These are phyloP conservation scores for Lutraria rhynchaena DNA, from an alignment of 1,140 invertebrate genomes.

Conservation along the genomic window DNA sequence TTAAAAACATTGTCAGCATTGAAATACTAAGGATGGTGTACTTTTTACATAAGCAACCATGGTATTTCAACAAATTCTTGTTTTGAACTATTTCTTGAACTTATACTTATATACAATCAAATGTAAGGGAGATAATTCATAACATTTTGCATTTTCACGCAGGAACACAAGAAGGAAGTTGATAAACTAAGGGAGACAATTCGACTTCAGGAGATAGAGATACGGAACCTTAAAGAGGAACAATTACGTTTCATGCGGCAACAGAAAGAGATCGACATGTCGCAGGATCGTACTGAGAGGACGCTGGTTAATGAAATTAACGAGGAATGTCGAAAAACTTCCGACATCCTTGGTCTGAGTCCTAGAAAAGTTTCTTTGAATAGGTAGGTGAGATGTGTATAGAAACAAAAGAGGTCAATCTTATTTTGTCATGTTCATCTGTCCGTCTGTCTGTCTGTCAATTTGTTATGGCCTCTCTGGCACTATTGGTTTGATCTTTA, in stretches of 20 bases:
- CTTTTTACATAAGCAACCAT: no score
- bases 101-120: no score
- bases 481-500: no score
- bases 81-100: no score
- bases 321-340: slow-evolving; percentile 77
- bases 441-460: no score
- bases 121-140: neutral
- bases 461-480: no score
- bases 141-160: slow-evolving; percentile 32
- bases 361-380: slow-evolving; percentile 72
- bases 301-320: slow-evolving; percentile 78
- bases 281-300: slow-evolving; percentile 74
- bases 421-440: no score
- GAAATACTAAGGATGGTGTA: no score
- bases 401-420: no score
- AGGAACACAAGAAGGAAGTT: slow-evolving; percentile 76
- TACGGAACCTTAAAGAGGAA: slow-evolving; percentile 68
- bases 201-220: slow-evolving; percentile 72
- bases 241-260: slow-evolving; percentile 57
- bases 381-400: slow-evolving; percentile 55
- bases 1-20: no score
- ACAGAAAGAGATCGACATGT: slow-evolving; percentile 67
- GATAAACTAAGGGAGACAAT: slow-evolving; percentile 73
- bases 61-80: no score
- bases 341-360: slow-evolving; percentile 70